Evolutionary conservation across 2,113 vertebrate species (phyloP).

Genomic region (Boulengeromyrus knoepffleri): DNA sequence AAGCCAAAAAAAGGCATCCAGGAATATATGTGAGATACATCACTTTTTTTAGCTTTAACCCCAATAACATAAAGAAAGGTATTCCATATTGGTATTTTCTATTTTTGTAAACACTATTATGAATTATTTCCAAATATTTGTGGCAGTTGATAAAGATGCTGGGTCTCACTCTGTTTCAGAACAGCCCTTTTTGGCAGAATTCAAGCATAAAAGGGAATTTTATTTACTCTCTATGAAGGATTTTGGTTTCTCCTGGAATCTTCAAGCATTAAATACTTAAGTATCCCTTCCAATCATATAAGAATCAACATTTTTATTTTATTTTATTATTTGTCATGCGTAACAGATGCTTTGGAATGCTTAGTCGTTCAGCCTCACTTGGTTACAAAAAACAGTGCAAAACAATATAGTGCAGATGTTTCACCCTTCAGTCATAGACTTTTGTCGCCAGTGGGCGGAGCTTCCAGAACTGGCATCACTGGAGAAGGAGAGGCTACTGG

Average conservation of each 20-base stretch:
- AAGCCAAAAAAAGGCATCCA: neutral
- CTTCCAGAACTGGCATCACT: conserved; percentile 82
- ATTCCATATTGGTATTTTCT: neutral
- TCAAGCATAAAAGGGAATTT: neutral
- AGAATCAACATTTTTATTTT: neutral
- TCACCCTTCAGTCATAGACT: conserved; percentile 98
- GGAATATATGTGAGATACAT: neutral
- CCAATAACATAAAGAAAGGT: neutral
- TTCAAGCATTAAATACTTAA: neutral
- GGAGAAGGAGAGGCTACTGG: conserved; percentile 89
- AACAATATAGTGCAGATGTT: conserved; percentile 24
- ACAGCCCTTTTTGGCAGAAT: neutral
- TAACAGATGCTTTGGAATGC: neutral
- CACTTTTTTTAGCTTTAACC: neutral
- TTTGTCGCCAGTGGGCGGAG: conserved; percentile 86
- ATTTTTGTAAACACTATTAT: neutral
- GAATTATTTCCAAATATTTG: neutral
- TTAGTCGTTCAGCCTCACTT: neutral
- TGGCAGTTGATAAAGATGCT: neutral
- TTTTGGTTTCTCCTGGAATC: neutral
- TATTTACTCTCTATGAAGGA: neutral
- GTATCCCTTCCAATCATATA: neutral
- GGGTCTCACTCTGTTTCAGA: neutral
- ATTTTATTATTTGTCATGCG: neutral
- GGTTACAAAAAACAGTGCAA: neutral